Base-by-base conservation (phyloP, 64 coral and sea anemone genomes). In the Porites lutea region DNA sequence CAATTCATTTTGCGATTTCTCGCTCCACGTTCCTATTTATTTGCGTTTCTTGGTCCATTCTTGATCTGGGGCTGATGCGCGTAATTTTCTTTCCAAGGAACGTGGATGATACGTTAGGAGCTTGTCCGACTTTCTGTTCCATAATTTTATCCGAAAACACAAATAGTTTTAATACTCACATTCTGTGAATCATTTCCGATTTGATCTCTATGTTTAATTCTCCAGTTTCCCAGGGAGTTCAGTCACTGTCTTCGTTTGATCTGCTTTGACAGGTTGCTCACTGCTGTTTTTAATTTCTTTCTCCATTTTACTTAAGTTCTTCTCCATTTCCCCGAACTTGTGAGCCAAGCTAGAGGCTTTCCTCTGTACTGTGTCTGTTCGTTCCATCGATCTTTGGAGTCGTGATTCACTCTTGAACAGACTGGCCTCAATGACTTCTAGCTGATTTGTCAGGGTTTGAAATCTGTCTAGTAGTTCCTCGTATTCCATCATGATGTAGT, bases 401-500 rank as follows among this genome's bases (percentile, higher is more conserved):
- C 60, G 12, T 19, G 60, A 82, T 65, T 65, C 79, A 11, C 58
- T 82, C 18, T 48, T 6, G 18, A 44, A 48, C 16, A 65, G 79
- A 16, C 79, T 82, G 59, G 4, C 48, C 43, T 61, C 60, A 2
- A 16, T 6, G 49, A n/a, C 44, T 47, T 37, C 79, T 5, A 82
- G 16, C 4, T 82, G 60, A 2, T 82, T 11, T 13, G 16, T 48
- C 18, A 82, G 37, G 59, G 16, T 44, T 82, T 82, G 59, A 50
- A 82, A 57, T 65, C 79, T 11, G 45, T 49, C 43, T 14, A 59
- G 58, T 48, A 82, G 45, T 82, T 65, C 60, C 8, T 82, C 79
- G 18, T 82, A 82, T 15, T 64, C 79, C 79, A 82, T 65, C 79
- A 65, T 82, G 8, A 61, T 71, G 68, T 22, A n/a, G 23, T 22